phyloP scores from a whole-genome alignment of 2,113 vertebrate genomes.

The Prunella fulvescens region DNA sequence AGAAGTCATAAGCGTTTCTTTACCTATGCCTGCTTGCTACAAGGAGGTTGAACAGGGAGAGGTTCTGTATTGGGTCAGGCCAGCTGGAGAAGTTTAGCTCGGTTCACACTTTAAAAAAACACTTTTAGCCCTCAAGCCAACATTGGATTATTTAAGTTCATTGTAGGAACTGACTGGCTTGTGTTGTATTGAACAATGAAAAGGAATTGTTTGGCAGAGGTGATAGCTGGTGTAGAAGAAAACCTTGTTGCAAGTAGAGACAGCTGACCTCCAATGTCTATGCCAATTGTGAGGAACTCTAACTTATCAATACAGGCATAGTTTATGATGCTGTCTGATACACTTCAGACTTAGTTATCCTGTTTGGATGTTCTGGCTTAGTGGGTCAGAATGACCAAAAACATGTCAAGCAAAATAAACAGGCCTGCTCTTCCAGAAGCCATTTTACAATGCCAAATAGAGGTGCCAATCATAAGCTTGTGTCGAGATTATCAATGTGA shows the following conservation, averaged over 20 bases:
- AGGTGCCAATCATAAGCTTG: neutral
- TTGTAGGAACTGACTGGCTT: neutral
- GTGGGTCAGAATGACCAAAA: neutral
- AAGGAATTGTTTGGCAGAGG: neutral
- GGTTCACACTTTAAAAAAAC: neutral
- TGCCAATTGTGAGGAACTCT: neutral
- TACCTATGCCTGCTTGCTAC: neutral
- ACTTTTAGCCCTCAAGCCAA: neutral
- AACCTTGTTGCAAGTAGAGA: neutral
- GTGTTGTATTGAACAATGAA: neutral
- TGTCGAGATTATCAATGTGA: neutral
- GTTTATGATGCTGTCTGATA: neutral
- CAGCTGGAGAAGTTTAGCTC: neutral
- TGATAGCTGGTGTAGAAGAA: neutral
- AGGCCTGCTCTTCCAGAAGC: fast-evolving
- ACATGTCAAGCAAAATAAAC: neutral
- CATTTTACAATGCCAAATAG: neutral
- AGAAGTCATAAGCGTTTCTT: neutral
- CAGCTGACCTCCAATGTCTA: neutral
- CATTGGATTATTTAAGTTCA: neutral
- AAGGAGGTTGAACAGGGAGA: neutral
- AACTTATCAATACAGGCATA: neutral
- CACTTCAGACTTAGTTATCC: neutral
- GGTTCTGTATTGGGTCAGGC: neutral
- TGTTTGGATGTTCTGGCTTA: neutral